Conservation (phyloP, 1,140 invertebrate genomes). For the Dufourea novaeangliae region DNA sequence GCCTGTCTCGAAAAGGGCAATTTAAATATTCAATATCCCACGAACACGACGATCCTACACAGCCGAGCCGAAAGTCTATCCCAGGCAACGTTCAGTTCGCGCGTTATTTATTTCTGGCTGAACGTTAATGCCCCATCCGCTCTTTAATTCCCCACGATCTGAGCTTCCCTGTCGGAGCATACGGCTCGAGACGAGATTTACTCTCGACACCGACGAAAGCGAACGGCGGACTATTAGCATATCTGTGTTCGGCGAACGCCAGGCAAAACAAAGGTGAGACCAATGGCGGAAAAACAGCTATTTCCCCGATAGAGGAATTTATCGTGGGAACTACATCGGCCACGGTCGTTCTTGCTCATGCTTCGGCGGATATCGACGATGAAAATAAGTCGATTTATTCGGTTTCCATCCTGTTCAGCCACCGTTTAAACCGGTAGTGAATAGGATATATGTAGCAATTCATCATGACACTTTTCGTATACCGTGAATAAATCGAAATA, state of each 20-base stretch:
- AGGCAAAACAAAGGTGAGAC: conserved; percentile 56
- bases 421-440: neutral
- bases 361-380: neutral
- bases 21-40: too few species aligned
- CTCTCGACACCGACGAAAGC: conserved; percentile 51
- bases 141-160: conserved; percentile 35
- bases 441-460: neutral
- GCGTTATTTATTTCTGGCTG: neutral
- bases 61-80: too few species aligned
- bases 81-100: neutral
- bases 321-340: conserved; percentile 24
- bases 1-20: neutral
- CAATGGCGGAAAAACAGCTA: conserved; percentile 60
- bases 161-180: conserved; percentile 23
- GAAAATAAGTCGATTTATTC: neutral
- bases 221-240: conserved; percentile 58
- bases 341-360: conserved; percentile 4
- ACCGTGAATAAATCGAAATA: too few species aligned
- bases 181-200: conserved; percentile 54
- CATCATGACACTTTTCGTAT: too few species aligned
- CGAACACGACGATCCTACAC: too few species aligned
- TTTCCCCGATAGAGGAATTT: conserved; percentile 66
- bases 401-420: neutral
- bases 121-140: neutral
- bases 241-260: conserved; percentile 59